phyloP scores from a whole-genome alignment of 2,888 invertebrate species.

The Metopia argyrocephala region DNA sequence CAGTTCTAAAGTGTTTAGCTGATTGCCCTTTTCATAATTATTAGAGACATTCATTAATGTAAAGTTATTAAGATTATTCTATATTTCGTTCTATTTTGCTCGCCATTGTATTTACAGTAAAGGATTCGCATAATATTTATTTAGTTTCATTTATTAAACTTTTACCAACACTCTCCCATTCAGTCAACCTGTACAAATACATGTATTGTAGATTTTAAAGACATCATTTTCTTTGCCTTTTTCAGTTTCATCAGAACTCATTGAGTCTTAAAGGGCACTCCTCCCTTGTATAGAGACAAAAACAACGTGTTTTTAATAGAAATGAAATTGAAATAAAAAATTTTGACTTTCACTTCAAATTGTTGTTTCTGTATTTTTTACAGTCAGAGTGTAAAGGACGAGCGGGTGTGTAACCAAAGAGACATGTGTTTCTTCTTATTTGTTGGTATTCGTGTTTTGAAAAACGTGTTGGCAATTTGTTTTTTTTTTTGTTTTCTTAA shows the following conservation, averaged over 20 bases:
- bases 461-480: conserved; percentile 58
- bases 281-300: background rate
- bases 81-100: no score
- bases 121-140: no score
- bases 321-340: conserved; percentile 19
- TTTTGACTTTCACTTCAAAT: conserved; percentile 32
- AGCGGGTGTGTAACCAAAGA: background rate
- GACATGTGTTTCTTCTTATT: background rate
- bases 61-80: no score
- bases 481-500: conserved; percentile 39
- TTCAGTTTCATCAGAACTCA: background rate
- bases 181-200: background rate
- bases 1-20: no score
- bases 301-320: background rate
- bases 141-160: no score
- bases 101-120: no score
- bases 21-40: no score
- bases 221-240: background rate
- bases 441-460: conserved; percentile 21
- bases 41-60: no score
- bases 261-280: conserved; percentile 37
- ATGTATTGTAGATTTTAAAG: background rate
- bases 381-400: background rate
- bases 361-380: background rate
- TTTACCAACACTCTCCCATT: no score